Conservation (phyloP, 2,888 invertebrate species). For the Coelinius sp. region DNA sequence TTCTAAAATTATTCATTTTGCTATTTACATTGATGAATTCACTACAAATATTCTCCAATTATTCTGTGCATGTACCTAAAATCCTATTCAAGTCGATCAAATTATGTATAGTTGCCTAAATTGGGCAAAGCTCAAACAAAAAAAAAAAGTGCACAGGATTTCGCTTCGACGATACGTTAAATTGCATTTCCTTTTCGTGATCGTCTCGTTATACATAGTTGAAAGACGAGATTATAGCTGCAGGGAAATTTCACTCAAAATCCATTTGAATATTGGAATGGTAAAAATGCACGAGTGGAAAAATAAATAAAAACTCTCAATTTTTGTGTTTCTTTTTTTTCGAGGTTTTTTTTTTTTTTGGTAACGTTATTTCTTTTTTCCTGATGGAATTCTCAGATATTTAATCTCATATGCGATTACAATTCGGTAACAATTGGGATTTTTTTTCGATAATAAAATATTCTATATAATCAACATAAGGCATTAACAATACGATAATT, state of each 20-base stretch:
- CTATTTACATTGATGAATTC: background rate
- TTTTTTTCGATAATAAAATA: slow-evolving; percentile 13
- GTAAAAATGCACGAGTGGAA: slow-evolving; percentile 24
- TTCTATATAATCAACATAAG: slow-evolving; percentile 18
- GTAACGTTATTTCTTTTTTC: slow-evolving; percentile 40
- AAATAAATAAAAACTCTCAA: slow-evolving; percentile 44
- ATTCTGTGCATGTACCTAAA: background rate
- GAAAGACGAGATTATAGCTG: slow-evolving; percentile 55
- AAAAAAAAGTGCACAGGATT: slow-evolving; percentile 40
- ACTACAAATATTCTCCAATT: background rate
- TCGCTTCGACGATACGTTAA: slow-evolving; percentile 52
- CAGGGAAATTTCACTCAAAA: slow-evolving; percentile 30
- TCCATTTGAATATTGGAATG: slow-evolving; percentile 23
- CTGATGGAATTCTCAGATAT: slow-evolving; percentile 28
- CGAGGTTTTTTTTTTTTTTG: slow-evolving; percentile 17
- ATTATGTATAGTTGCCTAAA: slow-evolving; percentile 16
- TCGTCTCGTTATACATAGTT: slow-evolving; percentile 52
- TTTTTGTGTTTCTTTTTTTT: slow-evolving; percentile 35
- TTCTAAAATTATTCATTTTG: background rate
- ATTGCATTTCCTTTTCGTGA: slow-evolving; percentile 56
- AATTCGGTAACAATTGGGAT: slow-evolving; percentile 25
- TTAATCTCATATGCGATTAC: slow-evolving; percentile 19
- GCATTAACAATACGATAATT: slow-evolving; percentile 16
- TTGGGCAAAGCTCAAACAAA: background rate
- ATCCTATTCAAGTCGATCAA: background rate